Evolutionary conservation across 2,888 invertebrate species (phyloP).

Genomic region (Volucella inanis): DNA sequence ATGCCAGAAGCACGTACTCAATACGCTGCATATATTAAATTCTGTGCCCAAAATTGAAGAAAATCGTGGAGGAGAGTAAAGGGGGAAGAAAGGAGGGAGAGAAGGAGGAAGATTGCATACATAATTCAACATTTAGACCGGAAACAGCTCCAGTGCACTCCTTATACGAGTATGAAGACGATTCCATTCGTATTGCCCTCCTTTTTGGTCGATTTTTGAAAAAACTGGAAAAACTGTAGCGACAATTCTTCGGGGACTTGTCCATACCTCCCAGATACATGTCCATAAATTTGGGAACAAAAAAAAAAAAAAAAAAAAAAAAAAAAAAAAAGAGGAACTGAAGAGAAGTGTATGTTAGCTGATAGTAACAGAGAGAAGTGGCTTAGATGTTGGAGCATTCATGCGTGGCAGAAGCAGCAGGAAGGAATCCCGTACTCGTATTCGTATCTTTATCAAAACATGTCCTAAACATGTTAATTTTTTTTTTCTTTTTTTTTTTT

Average conservation of each 20-base stretch:
- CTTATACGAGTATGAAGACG: conserved; percentile 13
- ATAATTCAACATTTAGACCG: conserved; percentile 69
- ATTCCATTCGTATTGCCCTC: conserved; percentile 4
- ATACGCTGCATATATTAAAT: conserved; percentile 68
- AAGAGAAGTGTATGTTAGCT: conserved; percentile 6
- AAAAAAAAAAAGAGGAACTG: too few species aligned
- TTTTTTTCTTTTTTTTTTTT: background rate
- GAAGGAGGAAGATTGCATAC: conserved; percentile 53
- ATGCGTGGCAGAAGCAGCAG: conserved; percentile 10
- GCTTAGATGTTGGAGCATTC: background rate
- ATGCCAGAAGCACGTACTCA: conserved; percentile 65
- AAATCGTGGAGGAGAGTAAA: conserved; percentile 12
- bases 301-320: background rate
- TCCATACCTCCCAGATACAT: conserved; percentile 30
- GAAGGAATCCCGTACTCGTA: conserved; percentile 21
- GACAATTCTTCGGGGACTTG: background rate
- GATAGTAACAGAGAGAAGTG: conserved; percentile 34
- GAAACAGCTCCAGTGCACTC: conserved; percentile 27
- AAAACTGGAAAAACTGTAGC: conserved; percentile 7
- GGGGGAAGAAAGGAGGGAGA: background rate
- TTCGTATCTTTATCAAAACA: conserved; percentile 1
- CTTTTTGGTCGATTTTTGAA: conserved; percentile 6
- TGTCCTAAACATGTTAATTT: too few species aligned
- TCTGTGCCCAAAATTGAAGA: conserved; percentile 35
- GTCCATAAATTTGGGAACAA: conserved; percentile 25